These are phyloP conservation scores for Myripristis jacobus DNA, from an alignment of 2,797 vertebrate species.

Conservation along the genomic window DNA sequence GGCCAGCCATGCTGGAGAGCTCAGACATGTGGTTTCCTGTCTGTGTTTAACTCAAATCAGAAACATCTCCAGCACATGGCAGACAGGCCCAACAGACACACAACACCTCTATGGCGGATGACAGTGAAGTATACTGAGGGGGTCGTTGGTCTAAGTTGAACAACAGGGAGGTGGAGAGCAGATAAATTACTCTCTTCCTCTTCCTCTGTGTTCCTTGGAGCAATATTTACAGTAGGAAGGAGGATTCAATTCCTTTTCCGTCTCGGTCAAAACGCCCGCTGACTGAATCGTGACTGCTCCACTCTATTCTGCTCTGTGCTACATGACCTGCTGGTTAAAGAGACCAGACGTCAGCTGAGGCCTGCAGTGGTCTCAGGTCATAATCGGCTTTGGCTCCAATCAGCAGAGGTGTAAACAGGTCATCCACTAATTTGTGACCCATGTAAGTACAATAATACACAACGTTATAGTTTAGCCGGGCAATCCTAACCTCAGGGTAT, in stretches of 20 bases:
- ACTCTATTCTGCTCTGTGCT: background rate
- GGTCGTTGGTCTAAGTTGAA: background rate
- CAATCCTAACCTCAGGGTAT: too few species aligned
- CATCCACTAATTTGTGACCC: too few species aligned
- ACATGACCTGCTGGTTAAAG: background rate
- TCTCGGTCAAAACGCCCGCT: background rate
- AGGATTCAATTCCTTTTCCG: too few species aligned
- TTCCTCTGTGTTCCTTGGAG: background rate
- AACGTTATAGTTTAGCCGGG: too few species aligned
- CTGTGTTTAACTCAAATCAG: slow-evolving; percentile 91
- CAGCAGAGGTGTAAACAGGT: too few species aligned
- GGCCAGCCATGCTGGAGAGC: slow-evolving; percentile 76
- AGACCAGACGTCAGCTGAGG: background rate
- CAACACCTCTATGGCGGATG: slow-evolving; percentile 35
- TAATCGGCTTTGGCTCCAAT: background rate
- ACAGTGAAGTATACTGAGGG: slow-evolving; percentile 32
- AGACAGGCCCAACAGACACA: slow-evolving; percentile 62
- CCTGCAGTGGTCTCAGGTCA: too few species aligned
- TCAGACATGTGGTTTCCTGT: slow-evolving; percentile 98
- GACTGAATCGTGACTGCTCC: background rate
- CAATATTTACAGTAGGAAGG: background rate
- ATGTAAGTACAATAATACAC: too few species aligned
- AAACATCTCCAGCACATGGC: slow-evolving; percentile 88
- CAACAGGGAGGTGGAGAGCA: background rate
- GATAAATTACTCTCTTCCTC: background rate